These are phyloP conservation scores for Holotrichia oblita DNA, from an alignment of 1,140 invertebrate genomes.

Conservation along the genomic window DNA sequence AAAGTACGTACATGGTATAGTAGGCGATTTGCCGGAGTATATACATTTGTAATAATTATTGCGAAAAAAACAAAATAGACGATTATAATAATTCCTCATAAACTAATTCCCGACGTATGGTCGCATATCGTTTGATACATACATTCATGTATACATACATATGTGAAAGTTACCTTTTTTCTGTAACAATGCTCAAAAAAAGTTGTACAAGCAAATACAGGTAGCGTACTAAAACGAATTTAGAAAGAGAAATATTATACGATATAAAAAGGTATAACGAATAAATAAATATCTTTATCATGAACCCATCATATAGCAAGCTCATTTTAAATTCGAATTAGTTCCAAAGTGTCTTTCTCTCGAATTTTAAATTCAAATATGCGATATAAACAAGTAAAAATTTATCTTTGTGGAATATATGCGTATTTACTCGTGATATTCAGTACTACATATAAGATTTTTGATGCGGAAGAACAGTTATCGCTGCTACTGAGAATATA, in stretches of 20 bases:
- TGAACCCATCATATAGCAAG: not conserved
- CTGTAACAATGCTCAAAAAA: no score
- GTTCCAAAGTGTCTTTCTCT: not conserved
- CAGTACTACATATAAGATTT: not conserved
- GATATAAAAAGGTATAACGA: not conserved
- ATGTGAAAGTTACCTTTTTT: no score
- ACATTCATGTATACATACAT: no score
- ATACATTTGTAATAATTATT: no score
- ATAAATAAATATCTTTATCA: slow-evolving; percentile 16
- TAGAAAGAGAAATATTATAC: not conserved
- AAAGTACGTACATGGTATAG: no score
- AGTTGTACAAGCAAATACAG: no score
- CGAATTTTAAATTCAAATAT: slow-evolving; percentile 13
- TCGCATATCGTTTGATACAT: no score
- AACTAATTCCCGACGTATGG: no score
- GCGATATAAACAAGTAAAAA: slow-evolving; percentile 4
- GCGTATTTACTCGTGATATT: not conserved
- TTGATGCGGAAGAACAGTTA: not conserved
- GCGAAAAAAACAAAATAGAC: no score
- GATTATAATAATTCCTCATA: no score
- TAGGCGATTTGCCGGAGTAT: no score
- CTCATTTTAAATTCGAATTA: not conserved
- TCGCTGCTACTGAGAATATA: not conserved
- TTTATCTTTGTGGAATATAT: not conserved
- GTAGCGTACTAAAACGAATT: no score